Evolutionary conservation across 2,888 invertebrate species (phyloP).

Genomic region (Harpagoxenus sublaevis): DNA sequence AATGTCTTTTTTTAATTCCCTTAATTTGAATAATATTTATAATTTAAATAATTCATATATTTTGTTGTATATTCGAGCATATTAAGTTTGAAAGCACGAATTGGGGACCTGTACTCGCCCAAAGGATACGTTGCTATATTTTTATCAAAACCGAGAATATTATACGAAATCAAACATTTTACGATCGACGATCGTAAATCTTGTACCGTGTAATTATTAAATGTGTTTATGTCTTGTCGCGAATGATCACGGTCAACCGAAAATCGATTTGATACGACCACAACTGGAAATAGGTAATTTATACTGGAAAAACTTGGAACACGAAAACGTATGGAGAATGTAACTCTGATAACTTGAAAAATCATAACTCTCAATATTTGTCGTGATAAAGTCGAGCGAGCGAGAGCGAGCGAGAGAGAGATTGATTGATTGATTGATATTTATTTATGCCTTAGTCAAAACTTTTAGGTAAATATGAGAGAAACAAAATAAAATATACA

Average conservation of each 20-base stretch:
- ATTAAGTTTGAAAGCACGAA: neutral
- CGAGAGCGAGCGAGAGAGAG: too few relatives aligned
- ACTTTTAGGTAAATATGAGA: too few relatives aligned
- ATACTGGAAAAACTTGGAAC: neutral
- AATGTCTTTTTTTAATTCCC: neutral
- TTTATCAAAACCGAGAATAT: neutral
- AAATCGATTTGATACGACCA: slow-evolving; percentile 40
- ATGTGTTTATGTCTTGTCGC: slow-evolving; percentile 46
- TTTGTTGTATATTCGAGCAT: neutral
- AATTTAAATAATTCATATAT: neutral
- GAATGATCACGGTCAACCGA: slow-evolving; percentile 21
- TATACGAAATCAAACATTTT: neutral
- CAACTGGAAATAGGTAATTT: neutral
- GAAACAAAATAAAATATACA: too few relatives aligned
- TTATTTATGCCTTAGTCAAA: too few relatives aligned
- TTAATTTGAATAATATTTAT: neutral
- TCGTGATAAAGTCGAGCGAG: neutral
- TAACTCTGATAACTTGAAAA: slow-evolving; percentile 2
- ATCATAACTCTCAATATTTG: neutral
- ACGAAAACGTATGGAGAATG: neutral
- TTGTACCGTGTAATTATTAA: neutral
- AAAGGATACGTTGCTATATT: neutral
- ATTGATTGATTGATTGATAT: too few relatives aligned
- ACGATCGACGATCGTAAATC: slow-evolving; percentile 7
- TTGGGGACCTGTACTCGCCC: neutral